phyloP scores from a whole-genome alignment of 1,140 invertebrate genomes.

The Pentalonia nigronervosa region DNA sequence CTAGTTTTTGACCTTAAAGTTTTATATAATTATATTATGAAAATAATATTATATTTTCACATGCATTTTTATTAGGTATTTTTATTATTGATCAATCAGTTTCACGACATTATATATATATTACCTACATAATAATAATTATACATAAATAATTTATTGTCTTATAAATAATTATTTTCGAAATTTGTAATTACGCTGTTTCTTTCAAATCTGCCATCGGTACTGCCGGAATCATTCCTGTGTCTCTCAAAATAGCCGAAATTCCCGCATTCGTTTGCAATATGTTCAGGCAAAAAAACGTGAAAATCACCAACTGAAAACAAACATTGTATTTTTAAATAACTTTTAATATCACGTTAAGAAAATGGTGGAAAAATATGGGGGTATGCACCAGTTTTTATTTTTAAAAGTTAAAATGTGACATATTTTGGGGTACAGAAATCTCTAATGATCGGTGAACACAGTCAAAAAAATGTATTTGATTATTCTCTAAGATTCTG shows the following conservation, averaged over 20 bases:
- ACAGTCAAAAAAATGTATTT: neutral
- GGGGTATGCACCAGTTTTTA: neutral
- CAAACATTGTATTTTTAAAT: neutral
- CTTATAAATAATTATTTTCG: neutral
- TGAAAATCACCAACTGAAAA: slow-evolving; percentile 16
- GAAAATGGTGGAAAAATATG: neutral
- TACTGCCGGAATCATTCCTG: neutral
- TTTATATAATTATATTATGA: no score
- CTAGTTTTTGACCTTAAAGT: neutral
- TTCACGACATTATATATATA: neutral
- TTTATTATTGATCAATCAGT: no score
- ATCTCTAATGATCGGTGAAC: neutral
- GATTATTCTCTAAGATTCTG: neutral
- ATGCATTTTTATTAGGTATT: no score
- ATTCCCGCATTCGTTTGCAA: neutral
- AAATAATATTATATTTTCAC: no score
- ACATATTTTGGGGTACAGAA: no score
- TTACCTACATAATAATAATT: no score
- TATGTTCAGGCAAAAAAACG: neutral
- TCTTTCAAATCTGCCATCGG: neutral
- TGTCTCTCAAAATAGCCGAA: neutral
- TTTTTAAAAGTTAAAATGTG: neutral
- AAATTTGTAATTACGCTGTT: slow-evolving; percentile 7
- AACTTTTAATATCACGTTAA: neutral
- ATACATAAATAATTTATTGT: neutral